Evolutionary conservation across 2,113 vertebrate genomes (phyloP).

Genomic region (Neomonachus schauinslandi): DNA sequence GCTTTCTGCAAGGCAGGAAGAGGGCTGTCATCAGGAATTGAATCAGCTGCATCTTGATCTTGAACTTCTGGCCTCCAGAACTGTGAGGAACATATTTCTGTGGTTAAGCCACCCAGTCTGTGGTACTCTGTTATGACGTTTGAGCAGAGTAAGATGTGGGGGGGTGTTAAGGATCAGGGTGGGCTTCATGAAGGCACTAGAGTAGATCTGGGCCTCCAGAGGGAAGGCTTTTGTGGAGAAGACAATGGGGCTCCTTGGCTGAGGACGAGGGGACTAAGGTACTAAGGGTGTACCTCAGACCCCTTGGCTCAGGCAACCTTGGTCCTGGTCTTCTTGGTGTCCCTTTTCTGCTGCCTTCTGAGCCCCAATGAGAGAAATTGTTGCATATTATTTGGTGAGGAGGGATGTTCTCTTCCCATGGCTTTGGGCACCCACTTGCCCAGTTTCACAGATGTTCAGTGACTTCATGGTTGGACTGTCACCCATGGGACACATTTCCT

Average conservation of each 20-base stretch:
- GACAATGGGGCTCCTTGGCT: not conserved
- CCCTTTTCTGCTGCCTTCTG: not conserved
- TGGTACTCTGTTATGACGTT: not conserved
- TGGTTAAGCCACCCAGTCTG: not conserved
- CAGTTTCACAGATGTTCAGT: not conserved
- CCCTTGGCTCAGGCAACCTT: not conserved
- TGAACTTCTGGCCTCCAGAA: not conserved
- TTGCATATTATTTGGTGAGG: not conserved
- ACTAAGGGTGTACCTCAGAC: not conserved
- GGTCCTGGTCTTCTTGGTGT: not conserved
- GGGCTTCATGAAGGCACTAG: not conserved
- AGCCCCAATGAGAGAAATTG: not conserved
- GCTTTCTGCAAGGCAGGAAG: not conserved
- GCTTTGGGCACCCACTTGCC: not conserved
- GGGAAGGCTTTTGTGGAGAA: not conserved
- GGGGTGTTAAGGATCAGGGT: not conserved
- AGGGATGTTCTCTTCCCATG: not conserved
- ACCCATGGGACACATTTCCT: not conserved
- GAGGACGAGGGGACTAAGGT: not conserved
- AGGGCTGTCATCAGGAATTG: not conserved
- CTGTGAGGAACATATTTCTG: not conserved
- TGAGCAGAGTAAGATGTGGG: not conserved
- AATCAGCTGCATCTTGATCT: not conserved
- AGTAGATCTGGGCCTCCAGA: not conserved
- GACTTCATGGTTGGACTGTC: not conserved